Base-by-base conservation (phyloP, 2,113 vertebrate species). In the Tetraodon nigroviridis region DNA sequence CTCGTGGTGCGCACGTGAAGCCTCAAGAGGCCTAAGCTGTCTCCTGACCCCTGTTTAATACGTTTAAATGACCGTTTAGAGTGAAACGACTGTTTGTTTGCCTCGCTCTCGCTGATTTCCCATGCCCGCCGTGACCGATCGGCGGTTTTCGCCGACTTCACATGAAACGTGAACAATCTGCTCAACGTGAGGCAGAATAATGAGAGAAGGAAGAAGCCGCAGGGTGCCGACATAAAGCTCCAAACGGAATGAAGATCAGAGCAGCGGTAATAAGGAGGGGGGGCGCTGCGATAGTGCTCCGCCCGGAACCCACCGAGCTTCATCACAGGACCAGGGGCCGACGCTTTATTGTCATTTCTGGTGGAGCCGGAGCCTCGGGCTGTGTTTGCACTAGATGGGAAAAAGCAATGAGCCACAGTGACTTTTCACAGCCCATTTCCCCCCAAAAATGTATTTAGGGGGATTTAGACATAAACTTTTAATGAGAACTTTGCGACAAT, bases 401-500 rank as follows among this genome's bases (percentile, higher is more conserved):
- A 51, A 67, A 65, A 58, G 58, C 71, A 83, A 75, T 76, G 69
- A 84, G 64, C 63, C 55, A 46, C 58, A 62, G 3, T 32, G 53
- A 64, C 70, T 75, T 69, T 68, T 62, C 54, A 78, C 67, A 64
- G 73, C 49, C 64, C 77, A 86, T 84, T 86, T 78, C 67, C 32
- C 32, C 55, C 46, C 1, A 61, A 71, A 72, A 75, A 60, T 69
- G 42, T 67, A 67, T 67, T 81, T 64, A 56, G 44, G 7, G 22
- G 71, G 48, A 75, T 55, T 64, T 58, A 55, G 13, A 70, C 67
- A 67, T 55, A 0, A 81, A 50, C 24, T 48, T 37, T 49, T 73
- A 63, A 66, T 51, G 29, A 44, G 54, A 56, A 55, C 37, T 61
- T 11, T 41, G 51, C 24, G 27, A 64, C 49, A 61, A 71, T 29